Evolutionary conservation across 1,140 invertebrate genomes (phyloP).

Genomic region (Drosophila grimshawi): DNA sequence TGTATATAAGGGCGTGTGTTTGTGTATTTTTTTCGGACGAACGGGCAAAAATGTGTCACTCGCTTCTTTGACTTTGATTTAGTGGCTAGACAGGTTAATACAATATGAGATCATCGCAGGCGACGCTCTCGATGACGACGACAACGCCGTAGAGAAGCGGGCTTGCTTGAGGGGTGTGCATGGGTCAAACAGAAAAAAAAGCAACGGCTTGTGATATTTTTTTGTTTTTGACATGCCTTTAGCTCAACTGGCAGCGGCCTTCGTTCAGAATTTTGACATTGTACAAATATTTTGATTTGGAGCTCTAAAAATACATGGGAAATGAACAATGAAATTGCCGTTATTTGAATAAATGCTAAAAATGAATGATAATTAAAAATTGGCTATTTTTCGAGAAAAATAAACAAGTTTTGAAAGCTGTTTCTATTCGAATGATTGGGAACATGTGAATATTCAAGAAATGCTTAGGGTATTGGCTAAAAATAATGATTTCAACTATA

Average conservation of each 20-base stretch:
- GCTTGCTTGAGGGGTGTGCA: neutral
- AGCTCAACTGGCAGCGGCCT: slow-evolving; percentile 50
- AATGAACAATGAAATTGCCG: slow-evolving; percentile 22
- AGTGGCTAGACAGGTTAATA: slow-evolving; percentile 82
- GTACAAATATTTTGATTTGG: slow-evolving; percentile 71
- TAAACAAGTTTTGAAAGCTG: slow-evolving; percentile 6
- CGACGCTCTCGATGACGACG: slow-evolving; percentile 36
- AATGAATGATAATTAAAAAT: slow-evolving; percentile 13
- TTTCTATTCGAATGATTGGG: neutral
- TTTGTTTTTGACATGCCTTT: slow-evolving; percentile 26
- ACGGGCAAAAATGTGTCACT: slow-evolving; percentile 74
- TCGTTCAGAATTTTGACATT: slow-evolving; percentile 66
- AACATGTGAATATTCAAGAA: neutral
- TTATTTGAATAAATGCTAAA: slow-evolving; percentile 12
- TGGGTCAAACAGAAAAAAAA: slow-evolving; percentile 25
- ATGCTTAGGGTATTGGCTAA: neutral
- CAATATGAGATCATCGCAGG: slow-evolving; percentile 75
- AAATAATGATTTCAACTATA: too few relatives aligned
- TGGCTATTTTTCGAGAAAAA: neutral
- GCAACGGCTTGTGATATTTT: slow-evolving; percentile 52
- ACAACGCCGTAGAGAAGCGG: neutral
- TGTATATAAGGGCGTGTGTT: slow-evolving; percentile 32
- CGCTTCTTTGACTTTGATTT: slow-evolving; percentile 80
- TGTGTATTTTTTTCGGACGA: slow-evolving; percentile 45
- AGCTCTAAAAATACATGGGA: slow-evolving; percentile 22